phyloP scores from a whole-genome alignment of 2,113 vertebrate species.

The Ia io region DNA sequence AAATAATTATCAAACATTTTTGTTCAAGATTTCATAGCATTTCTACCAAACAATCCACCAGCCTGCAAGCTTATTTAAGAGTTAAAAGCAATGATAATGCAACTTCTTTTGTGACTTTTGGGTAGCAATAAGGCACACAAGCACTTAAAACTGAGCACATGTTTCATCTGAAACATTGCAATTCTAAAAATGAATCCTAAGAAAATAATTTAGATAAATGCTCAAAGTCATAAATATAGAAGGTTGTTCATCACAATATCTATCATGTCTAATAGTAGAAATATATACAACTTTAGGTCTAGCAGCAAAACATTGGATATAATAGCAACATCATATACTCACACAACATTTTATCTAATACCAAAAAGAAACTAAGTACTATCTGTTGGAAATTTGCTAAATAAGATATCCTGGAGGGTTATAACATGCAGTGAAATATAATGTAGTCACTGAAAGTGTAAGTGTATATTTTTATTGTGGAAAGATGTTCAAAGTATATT shows the following conservation, averaged over 20 bases:
- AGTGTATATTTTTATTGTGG: neutral
- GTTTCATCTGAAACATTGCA: neutral
- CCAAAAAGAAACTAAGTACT: neutral
- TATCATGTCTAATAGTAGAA: neutral
- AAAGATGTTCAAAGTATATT: neutral
- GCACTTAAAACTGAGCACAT: neutral
- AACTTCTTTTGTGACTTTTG: neutral
- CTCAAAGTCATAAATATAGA: neutral
- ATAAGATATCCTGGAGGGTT: neutral
- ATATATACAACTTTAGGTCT: neutral
- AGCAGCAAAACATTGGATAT: neutral
- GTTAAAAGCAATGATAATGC: neutral
- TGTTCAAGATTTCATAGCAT: neutral
- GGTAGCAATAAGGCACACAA: neutral
- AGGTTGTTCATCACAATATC: neutral
- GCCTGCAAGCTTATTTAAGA: neutral
- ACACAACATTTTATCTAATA: neutral
- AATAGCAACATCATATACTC: neutral
- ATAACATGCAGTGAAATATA: neutral
- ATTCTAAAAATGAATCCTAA: conserved; percentile 1
- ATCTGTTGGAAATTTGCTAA: neutral
- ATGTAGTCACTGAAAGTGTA: neutral
- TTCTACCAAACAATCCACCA: conserved; percentile 1
- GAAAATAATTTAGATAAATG: neutral
- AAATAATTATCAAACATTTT: neutral